These are phyloP conservation scores for Margarornis squamiger DNA, from an alignment of 2,797 vertebrate species.

Conservation along the genomic window DNA sequence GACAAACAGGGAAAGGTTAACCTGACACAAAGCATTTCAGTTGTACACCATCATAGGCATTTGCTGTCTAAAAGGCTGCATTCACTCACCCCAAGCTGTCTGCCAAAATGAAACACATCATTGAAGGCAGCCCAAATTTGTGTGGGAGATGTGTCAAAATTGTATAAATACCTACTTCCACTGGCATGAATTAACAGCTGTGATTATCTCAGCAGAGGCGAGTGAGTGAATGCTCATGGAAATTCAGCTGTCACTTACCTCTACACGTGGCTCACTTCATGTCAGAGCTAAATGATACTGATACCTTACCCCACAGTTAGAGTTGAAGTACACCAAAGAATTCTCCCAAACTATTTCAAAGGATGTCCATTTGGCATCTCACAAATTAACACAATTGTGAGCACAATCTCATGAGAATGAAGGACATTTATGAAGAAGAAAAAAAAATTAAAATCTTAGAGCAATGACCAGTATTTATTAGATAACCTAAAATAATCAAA, in stretches of 20 bases:
- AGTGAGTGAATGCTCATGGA: not conserved
- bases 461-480: not conserved
- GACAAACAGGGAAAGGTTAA: not conserved
- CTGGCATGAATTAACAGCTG: not conserved
- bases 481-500: not conserved
- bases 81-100: not conserved
- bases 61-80: not conserved
- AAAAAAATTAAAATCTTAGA: not conserved
- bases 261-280: not conserved
- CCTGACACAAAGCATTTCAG: not conserved
- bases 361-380: not conserved
- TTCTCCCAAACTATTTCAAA: not conserved
- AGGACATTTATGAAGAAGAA: not conserved
- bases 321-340: not conserved
- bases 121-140: not conserved
- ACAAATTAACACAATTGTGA: not conserved
- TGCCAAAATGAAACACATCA: not conserved
- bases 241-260: not conserved
- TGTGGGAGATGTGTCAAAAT: not conserved
- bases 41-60: not conserved
- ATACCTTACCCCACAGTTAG: not conserved
- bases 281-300: not conserved
- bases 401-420: not conserved
- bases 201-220: not conserved
- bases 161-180: not conserved